Evolutionary conservation across 2,797 vertebrate genomes (phyloP).

Genomic region (Heliangelus exortis): DNA sequence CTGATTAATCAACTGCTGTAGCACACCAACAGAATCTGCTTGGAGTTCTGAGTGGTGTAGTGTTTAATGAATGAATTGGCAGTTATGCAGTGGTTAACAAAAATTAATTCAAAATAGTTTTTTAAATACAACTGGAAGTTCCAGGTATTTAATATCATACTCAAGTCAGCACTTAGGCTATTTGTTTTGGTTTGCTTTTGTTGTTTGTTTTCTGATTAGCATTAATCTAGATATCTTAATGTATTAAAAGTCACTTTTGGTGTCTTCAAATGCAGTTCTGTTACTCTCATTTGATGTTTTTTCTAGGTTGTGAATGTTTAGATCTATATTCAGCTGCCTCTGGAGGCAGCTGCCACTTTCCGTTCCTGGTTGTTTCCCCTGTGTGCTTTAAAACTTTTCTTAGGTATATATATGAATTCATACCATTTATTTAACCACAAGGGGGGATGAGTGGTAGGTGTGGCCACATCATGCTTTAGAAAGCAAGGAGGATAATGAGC

Average conservation of each 20-base stretch:
- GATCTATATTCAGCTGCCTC: neutral
- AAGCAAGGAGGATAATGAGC: too few relatives aligned
- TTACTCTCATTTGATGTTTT: neutral
- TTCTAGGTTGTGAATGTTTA: neutral
- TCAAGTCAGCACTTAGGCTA: neutral
- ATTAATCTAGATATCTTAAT: neutral
- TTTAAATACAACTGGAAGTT: accelerated
- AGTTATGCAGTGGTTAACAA: neutral
- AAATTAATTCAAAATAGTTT: neutral
- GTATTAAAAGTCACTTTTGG: neutral
- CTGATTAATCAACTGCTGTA: neutral
- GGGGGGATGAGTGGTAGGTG: accelerated
- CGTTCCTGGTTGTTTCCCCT: neutral
- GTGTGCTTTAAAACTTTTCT: neutral
- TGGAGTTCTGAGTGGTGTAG: neutral
- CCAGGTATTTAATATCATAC: neutral
- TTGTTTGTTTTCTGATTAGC: neutral
- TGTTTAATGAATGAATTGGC: neutral
- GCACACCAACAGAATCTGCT: neutral
- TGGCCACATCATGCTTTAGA: accelerated
- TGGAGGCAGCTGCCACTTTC: neutral
- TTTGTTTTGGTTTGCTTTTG: neutral
- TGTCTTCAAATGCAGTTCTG: neutral
- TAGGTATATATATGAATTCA: neutral
- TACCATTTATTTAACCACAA: neutral